These are phyloP conservation scores for Parauchenoglanis punctatus DNA, from an alignment of 2,797 vertebrate species.

Conservation along the genomic window DNA sequence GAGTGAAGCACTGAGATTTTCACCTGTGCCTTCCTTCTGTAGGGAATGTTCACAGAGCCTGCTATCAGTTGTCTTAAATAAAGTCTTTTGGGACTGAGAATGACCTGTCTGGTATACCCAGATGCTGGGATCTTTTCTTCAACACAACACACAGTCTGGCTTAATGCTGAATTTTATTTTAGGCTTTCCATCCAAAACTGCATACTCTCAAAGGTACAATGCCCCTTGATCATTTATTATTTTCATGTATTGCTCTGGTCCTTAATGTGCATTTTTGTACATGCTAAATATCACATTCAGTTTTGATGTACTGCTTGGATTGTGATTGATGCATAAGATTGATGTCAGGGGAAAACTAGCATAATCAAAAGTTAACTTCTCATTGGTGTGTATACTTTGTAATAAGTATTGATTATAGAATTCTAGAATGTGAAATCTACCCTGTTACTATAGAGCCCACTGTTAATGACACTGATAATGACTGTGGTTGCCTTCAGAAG, in stretches of 20 bases:
- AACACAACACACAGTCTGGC: no score
- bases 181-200: not conserved
- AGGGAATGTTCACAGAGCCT: not conserved
- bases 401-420: not conserved
- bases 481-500: no score
- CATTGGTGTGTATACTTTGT: not conserved
- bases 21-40: conserved; percentile 20
- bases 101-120: not conserved
- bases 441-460: not conserved
- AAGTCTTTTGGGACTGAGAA: not conserved
- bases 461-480: not conserved
- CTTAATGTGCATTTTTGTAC: not conserved
- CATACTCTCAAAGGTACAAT: not conserved
- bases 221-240: not conserved
- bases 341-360: not conserved
- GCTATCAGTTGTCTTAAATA: not conserved
- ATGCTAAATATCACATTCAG: not conserved
- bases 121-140: not conserved
- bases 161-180: not conserved
- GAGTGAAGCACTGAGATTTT: not conserved
- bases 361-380: not conserved
- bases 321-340: not conserved
- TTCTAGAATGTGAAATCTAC: not conserved
- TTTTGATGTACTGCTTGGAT: not conserved
- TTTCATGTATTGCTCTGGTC: not conserved